Percentiles rank a stretch among this genome's conserved stretches.
phyloP scores from a whole-genome alignment of 37 sponge, comb jelly and placozoan genomes.

The Mnemiopsis leidyi region DNA sequence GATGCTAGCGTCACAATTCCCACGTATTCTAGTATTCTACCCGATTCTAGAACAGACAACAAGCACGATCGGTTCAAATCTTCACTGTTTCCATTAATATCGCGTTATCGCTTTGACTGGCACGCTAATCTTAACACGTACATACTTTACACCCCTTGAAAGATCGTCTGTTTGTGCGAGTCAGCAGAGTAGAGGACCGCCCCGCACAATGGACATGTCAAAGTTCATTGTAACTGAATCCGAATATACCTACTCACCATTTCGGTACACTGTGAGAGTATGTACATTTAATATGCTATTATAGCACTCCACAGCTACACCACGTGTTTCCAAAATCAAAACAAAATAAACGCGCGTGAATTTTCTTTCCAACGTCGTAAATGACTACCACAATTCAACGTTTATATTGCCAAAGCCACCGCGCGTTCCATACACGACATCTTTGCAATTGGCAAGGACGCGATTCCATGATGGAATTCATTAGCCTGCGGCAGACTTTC shows the following conservation, averaged over 20 bases:
- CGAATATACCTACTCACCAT: neutral
- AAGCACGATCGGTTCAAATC: too few relatives aligned
- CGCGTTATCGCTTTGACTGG: too few relatives aligned
- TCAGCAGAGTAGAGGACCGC: too few relatives aligned
- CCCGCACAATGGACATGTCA: too few relatives aligned
- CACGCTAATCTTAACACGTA: too few relatives aligned
- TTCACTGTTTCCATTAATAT: too few relatives aligned
- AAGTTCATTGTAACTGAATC: neutral
- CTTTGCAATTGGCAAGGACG: neutral
- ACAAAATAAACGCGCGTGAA: conserved; percentile 25
- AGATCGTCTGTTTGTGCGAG: too few relatives aligned
- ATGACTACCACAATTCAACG: conserved; percentile 17
- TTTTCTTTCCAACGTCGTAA: conserved; percentile 37
- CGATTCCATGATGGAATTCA: neutral
- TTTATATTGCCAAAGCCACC: neutral
- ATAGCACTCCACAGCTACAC: neutral
- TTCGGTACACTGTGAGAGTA: neutral
- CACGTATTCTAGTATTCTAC: too few relatives aligned
- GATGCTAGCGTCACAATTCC: too few relatives aligned
- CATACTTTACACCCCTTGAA: too few relatives aligned
- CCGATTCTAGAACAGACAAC: too few relatives aligned
- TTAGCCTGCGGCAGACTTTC: neutral
- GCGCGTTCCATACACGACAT: conserved; percentile 34
- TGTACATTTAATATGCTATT: neutral
- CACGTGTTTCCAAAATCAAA: neutral